A percentile compares a stretch with the other conserved stretches of the same genome.
Conservation (phyloP, 2,888 invertebrate genomes). For the Mythimna impura region DNA sequence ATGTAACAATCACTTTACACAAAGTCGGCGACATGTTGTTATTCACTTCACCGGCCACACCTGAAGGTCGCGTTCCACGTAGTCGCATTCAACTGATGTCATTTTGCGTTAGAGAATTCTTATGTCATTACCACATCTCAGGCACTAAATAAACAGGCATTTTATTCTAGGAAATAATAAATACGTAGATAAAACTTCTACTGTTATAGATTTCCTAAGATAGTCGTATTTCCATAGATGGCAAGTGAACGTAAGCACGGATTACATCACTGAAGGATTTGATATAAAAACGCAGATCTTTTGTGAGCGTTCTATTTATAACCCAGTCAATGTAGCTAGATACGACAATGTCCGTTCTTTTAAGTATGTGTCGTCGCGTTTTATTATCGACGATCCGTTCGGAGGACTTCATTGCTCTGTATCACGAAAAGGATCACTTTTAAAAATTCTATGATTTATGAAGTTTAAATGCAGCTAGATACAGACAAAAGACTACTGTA, state of each 20-base stretch:
- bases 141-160: conserved; percentile 46
- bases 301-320: conserved; percentile 46
- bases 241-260: conserved; percentile 28
- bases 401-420: not conserved
- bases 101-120: conserved; percentile 76
- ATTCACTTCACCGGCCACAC: conserved; percentile 66
- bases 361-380: conserved; percentile 6
- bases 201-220: conserved; percentile 32
- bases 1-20: conserved; percentile 57
- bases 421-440: not conserved
- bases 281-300: conserved; percentile 34
- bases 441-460: not conserved
- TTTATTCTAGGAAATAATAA: conserved; percentile 34
- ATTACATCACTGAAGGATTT: conserved; percentile 45
- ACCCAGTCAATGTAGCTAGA: conserved; percentile 12
- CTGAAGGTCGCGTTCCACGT: conserved; percentile 76
- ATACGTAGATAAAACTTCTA: conserved; percentile 29
- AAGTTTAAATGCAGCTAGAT: not conserved
- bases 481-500: not conserved
- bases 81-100: conserved; percentile 74
- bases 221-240: conserved; percentile 39
- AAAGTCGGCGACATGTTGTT: conserved; percentile 61
- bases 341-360: not conserved
- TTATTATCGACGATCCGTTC: not conserved
- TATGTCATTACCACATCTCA: conserved; percentile 77